Percentiles rank a stretch among this genome's conserved stretches.
Evolutionary conservation across 2,113 vertebrate species (phyloP).

Genomic region (Cyprinus carpio): DNA sequence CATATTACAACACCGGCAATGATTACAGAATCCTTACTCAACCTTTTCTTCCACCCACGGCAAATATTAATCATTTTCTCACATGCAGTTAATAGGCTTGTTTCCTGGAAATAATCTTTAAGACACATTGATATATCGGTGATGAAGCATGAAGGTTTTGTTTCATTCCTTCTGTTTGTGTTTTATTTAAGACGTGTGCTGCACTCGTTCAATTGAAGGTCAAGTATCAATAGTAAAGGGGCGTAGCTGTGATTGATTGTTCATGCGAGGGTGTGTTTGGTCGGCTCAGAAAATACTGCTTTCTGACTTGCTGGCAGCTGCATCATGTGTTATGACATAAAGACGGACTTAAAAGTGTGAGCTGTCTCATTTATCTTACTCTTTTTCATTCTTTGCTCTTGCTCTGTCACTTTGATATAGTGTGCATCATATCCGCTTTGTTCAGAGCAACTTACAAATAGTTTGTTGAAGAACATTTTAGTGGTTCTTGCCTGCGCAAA

Average conservation of each 20-base stretch:
- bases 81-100: conserved; percentile 46
- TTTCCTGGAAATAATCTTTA: conserved; percentile 68
- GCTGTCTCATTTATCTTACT: conserved; percentile 18
- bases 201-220: not conserved
- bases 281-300: conserved; percentile 51
- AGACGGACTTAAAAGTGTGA: conserved; percentile 63
- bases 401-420: not conserved
- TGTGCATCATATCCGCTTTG: not conserved
- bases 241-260: conserved; percentile 59
- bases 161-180: not conserved
- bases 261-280: conserved; percentile 70
- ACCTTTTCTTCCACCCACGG: conserved; percentile 56
- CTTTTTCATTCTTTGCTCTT: not conserved
- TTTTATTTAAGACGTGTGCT: conserved; percentile 43
- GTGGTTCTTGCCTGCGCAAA: not conserved
- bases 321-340: conserved; percentile 54
- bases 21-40: conserved; percentile 58
- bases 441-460: not conserved
- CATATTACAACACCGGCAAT: conserved; percentile 64
- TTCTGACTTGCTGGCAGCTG: conserved; percentile 61
- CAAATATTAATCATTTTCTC: conserved; percentile 73
- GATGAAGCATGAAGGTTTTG: not conserved
- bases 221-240: conserved; percentile 58
- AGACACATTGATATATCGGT: not conserved
- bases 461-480: not conserved